Evolutionary conservation across 2,113 vertebrate genomes (phyloP).

Genomic region (Callospermophilus lateralis): DNA sequence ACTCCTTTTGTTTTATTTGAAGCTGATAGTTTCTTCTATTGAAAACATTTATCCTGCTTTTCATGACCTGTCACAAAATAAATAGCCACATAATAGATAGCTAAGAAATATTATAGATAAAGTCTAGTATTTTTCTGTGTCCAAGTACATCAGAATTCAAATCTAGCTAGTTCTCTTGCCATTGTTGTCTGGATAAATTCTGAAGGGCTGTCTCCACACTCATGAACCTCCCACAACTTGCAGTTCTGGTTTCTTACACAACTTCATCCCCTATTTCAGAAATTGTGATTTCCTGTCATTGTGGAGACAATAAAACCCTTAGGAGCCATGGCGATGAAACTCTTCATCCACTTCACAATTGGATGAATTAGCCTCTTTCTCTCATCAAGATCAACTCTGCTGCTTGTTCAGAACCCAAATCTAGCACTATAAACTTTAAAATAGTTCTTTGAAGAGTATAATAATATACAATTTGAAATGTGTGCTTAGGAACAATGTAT

Average conservation of each 20-base stretch:
- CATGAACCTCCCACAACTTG: background rate
- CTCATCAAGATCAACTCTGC: conserved; percentile 9
- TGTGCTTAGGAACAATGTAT: conserved; percentile 15
- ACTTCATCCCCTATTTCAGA: background rate
- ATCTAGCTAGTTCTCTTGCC: background rate
- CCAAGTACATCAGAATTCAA: background rate
- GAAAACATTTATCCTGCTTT: background rate
- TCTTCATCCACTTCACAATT: conserved; percentile 50
- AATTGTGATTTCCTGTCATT: conserved; percentile 18
- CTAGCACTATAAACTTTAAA: conserved; percentile 48
- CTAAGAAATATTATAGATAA: background rate
- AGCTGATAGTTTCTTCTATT: background rate
- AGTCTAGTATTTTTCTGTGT: background rate
- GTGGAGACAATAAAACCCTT: conserved; percentile 7
- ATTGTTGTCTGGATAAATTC: background rate
- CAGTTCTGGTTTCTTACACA: background rate
- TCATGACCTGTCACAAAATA: conserved; percentile 9
- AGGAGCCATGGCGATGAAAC: background rate
- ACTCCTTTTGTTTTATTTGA: background rate
- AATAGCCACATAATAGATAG: conserved; percentile 2
- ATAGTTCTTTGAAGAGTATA: conserved; percentile 3
- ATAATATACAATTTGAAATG: background rate
- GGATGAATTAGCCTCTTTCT: background rate
- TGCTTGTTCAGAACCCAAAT: conserved; percentile 47
- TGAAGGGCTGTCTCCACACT: background rate